These are phyloP conservation scores for Castor canadensis DNA, from an alignment of 2,113 vertebrate genomes.

Conservation along the genomic window DNA sequence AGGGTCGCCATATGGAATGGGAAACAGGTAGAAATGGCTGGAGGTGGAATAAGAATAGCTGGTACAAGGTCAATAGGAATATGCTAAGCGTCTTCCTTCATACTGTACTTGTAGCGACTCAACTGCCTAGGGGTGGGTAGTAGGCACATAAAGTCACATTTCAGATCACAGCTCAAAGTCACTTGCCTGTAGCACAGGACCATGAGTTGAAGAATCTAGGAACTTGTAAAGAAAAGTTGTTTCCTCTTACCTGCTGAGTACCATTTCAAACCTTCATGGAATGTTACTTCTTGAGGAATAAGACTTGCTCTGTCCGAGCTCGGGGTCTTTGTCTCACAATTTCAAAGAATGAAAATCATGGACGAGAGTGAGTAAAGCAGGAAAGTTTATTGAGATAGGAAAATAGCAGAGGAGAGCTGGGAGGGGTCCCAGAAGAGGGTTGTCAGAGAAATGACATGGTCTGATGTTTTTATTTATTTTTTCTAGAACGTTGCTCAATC, in stretches of 20 bases:
- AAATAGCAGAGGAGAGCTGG: too few species aligned
- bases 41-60: neutral
- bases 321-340: too few species aligned
- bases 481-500: too few species aligned
- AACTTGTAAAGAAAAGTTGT: neutral
- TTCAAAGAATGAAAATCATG: too few species aligned
- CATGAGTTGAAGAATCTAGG: neutral
- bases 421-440: too few species aligned
- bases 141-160: neutral
- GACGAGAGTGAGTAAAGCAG: too few species aligned
- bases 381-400: too few species aligned
- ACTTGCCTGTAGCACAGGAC: neutral
- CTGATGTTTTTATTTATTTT: too few species aligned
- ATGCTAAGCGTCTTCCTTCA: neutral
- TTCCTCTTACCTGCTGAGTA: neutral
- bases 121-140: fast-evolving
- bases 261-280: neutral
- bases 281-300: too few species aligned
- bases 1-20: neutral
- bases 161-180: neutral
- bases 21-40: too few species aligned
- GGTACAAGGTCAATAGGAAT: neutral
- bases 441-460: too few species aligned
- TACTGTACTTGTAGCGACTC: neutral
- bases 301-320: too few species aligned